Percentiles rank a stretch among this genome's conserved stretches.
Conservation (phyloP, 1,140 invertebrate species). For the Batillaria attramentaria region DNA sequence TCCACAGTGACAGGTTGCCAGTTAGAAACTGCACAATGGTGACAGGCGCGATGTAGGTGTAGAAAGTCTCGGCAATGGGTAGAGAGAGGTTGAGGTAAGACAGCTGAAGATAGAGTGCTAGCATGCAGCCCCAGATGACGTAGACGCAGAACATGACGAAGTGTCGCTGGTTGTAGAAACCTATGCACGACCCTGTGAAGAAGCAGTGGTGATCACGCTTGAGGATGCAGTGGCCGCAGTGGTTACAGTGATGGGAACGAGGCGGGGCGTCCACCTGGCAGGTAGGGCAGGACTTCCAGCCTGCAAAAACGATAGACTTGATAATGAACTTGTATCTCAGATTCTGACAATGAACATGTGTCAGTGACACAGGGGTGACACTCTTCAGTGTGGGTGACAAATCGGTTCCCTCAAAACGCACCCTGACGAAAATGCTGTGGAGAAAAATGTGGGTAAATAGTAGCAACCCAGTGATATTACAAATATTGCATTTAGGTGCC, state of each 20-base stretch:
- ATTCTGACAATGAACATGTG: no score
- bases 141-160: conserved; percentile 58
- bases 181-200: conserved; percentile 64
- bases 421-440: neutral
- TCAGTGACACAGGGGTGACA: neutral
- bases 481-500: neutral
- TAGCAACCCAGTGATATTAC: conserved; percentile 6
- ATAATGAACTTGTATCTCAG: conserved; percentile 1
- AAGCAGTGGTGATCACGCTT: conserved; percentile 69
- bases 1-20: conserved; percentile 44
- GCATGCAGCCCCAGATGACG: conserved; percentile 43
- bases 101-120: conserved; percentile 49
- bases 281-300: conserved; percentile 36
- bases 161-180: conserved; percentile 59
- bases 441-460: neutral
- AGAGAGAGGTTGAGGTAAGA: conserved; percentile 48
- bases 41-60: conserved; percentile 49
- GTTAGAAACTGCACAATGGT: conserved; percentile 45
- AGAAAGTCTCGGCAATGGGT: conserved; percentile 29
- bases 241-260: conserved; percentile 61
- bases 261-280: conserved; percentile 60
- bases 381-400: neutral
- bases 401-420: neutral
- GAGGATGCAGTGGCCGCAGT: conserved; percentile 64
- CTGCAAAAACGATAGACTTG: conserved; percentile 13